phyloP scores from a whole-genome alignment of 2,797 vertebrate genomes.

The Lepus townsendii region DNA sequence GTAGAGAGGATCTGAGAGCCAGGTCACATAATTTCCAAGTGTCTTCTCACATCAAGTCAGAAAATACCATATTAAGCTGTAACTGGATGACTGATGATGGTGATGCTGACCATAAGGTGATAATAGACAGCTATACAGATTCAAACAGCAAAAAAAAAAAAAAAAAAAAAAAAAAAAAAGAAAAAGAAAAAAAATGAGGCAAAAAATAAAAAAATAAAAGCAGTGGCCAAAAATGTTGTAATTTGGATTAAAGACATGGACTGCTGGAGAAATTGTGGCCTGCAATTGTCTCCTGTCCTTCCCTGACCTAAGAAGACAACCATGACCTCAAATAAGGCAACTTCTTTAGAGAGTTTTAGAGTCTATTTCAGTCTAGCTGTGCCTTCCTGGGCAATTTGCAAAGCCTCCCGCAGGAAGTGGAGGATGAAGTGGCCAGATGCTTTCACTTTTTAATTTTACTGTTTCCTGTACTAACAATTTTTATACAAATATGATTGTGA shows the following conservation, averaged over 20 bases:
- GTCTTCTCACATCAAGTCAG: neutral
- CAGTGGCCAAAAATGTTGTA: neutral
- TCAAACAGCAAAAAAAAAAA: neutral
- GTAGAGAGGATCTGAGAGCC: too few relatives aligned
- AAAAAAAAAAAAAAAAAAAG: neutral
- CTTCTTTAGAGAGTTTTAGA: neutral
- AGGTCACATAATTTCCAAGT: neutral
- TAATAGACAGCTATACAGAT: neutral
- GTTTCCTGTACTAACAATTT: neutral
- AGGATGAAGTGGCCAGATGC: neutral
- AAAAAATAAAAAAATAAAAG: neutral
- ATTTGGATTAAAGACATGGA: neutral
- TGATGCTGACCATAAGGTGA: neutral
- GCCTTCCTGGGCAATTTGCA: neutral
- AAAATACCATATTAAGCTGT: neutral
- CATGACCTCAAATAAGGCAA: neutral
- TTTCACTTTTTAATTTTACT: neutral
- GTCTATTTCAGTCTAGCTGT: neutral
- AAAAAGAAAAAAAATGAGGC: neutral
- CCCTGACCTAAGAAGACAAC: neutral
- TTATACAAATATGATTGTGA: neutral
- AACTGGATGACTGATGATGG: neutral
- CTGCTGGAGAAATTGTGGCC: neutral
- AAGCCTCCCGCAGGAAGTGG: too few relatives aligned
- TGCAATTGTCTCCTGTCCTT: neutral